Evolutionary conservation across 2,888 invertebrate species (phyloP).

Genomic region (Anaspis maculata): DNA sequence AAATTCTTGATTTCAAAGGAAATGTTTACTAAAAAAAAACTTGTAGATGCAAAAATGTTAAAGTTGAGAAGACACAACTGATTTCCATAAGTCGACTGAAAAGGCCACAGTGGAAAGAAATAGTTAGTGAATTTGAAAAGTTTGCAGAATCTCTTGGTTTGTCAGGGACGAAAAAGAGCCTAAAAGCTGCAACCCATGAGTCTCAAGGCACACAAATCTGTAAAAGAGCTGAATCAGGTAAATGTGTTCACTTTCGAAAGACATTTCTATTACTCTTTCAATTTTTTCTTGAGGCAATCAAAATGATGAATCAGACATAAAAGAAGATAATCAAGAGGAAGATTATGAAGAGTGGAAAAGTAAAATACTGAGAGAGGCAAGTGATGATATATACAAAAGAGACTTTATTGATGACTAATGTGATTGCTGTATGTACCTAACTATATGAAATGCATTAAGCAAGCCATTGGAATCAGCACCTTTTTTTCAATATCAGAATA

Average conservation of each 20-base stretch:
- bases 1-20: slow-evolving; percentile 2
- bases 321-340: slow-evolving; percentile 40
- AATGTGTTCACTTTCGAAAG: slow-evolving; percentile 8
- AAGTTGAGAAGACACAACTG: slow-evolving; percentile 50
- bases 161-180: slow-evolving; percentile 21
- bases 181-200: slow-evolving; percentile 1
- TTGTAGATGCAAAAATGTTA: slow-evolving; percentile 48
- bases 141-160: slow-evolving; percentile 28
- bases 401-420: too few relatives aligned
- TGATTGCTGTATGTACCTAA: too few relatives aligned
- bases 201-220: slow-evolving; percentile 1
- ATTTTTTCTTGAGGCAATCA: not conserved
- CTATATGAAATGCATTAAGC: too few relatives aligned
- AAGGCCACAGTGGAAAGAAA: slow-evolving; percentile 51
- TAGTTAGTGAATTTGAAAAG: slow-evolving; percentile 53
- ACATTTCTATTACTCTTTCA: too few relatives aligned
- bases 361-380: slow-evolving; percentile 48
- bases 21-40: slow-evolving; percentile 1
- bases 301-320: slow-evolving; percentile 17
- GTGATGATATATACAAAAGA: slow-evolving; percentile 4
- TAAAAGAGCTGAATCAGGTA: slow-evolving; percentile 3
- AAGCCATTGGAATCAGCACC: too few relatives aligned
- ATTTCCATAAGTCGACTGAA: slow-evolving; percentile 51
- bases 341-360: slow-evolving; percentile 55
- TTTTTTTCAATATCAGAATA: too few relatives aligned